These are phyloP conservation scores for Volucella inflata DNA, from an alignment of 2,888 invertebrate species.

Conservation along the genomic window DNA sequence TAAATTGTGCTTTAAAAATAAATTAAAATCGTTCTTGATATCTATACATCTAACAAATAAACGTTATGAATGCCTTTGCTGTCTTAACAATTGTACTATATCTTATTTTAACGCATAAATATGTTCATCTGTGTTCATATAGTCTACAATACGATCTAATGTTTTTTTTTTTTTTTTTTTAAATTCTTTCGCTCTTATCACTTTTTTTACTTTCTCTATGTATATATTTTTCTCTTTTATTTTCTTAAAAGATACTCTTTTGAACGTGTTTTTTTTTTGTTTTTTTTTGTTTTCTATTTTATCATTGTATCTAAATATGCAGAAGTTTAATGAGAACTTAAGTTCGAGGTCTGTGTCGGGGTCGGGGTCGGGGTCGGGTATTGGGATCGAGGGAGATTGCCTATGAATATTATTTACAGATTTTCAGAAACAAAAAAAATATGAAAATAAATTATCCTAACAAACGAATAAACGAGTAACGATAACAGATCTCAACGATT, in stretches of 20 bases:
- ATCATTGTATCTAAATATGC: neutral
- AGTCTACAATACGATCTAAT: conserved; percentile 62
- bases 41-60: conserved; percentile 66
- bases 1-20: conserved; percentile 69
- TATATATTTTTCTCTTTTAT: neutral
- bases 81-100: conserved; percentile 75
- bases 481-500: conserved; percentile 51
- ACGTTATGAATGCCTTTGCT: conserved; percentile 68
- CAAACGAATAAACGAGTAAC: conserved; percentile 39
- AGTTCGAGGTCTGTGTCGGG: neutral
- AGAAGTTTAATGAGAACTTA: conserved; percentile 31
- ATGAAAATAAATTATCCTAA: conserved; percentile 37
- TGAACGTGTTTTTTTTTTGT: conserved; percentile 7
- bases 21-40: conserved; percentile 31
- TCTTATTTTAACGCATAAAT: conserved; percentile 68
- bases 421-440: conserved; percentile 30
- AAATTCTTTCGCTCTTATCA: conserved; percentile 57
- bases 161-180: conserved; percentile 32
- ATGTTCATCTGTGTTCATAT: conserved; percentile 55
- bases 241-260: conserved; percentile 41
- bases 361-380: too few species aligned
- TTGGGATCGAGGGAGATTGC: too few species aligned
- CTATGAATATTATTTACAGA: conserved; percentile 68
- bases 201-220: conserved; percentile 28
- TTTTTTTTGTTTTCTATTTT: conserved; percentile 26